phyloP scores from a whole-genome alignment of 2,888 invertebrate genomes.

The Minunthozetes semirufus region DNA sequence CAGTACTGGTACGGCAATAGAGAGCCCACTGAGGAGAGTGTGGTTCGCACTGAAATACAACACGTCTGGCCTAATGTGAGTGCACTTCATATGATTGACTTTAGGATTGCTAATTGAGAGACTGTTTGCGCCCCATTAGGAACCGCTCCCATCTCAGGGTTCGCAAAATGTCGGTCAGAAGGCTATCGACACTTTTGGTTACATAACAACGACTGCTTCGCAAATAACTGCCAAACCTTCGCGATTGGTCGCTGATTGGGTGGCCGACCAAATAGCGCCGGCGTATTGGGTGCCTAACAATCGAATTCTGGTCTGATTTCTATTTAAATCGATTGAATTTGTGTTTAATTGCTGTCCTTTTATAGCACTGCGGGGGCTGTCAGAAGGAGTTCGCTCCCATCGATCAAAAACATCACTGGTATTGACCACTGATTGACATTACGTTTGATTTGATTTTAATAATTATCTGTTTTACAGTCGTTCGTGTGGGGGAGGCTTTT shows the following conservation, averaged over 20 bases:
- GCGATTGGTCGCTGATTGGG: slow-evolving; percentile 61
- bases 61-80: slow-evolving; percentile 61
- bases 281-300: slow-evolving; percentile 71
- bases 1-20: slow-evolving; percentile 75
- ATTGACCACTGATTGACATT: background rate
- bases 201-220: slow-evolving; percentile 58
- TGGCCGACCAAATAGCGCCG: slow-evolving; percentile 70
- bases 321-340: background rate
- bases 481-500: slow-evolving; percentile 62
- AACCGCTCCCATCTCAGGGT: slow-evolving; percentile 46
- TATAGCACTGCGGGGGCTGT: slow-evolving; percentile 61
- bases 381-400: slow-evolving; percentile 56
- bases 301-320: slow-evolving; percentile 58
- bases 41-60: slow-evolving; percentile 59
- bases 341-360: slow-evolving; percentile 27
- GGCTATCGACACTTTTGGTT: slow-evolving; percentile 60
- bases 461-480: slow-evolving; percentile 41
- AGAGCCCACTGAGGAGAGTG: slow-evolving; percentile 57
- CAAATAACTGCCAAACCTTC: slow-evolving; percentile 65
- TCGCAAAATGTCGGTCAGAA: slow-evolving; percentile 59
- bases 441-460: background rate
- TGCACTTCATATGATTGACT: slow-evolving; percentile 10
- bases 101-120: background rate
- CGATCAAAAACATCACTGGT: slow-evolving; percentile 55
- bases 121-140: slow-evolving; percentile 41